Percentiles rank a stretch among this genome's conserved stretches.
phyloP scores from a whole-genome alignment of 2,113 vertebrate genomes.

The Rhadina sibilatrix region DNA sequence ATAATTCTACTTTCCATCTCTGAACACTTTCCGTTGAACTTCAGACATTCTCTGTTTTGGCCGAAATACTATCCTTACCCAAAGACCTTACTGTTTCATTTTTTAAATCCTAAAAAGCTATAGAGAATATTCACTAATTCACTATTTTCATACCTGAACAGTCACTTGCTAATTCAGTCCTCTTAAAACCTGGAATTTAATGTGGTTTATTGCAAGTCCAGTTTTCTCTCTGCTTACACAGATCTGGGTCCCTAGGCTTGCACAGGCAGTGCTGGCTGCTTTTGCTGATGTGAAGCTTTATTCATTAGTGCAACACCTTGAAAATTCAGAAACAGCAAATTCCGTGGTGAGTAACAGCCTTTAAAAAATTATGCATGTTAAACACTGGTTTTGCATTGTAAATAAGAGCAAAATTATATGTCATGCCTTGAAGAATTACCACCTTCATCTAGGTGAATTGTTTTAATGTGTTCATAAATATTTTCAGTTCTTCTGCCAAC shows the following conservation, averaged over 20 bases:
- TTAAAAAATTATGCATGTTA: background rate
- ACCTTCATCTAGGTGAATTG: background rate
- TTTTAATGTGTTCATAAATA: background rate
- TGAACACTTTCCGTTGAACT: background rate
- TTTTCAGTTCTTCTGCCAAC: constrained; percentile 88
- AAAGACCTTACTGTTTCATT: background rate
- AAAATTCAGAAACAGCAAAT: constrained; percentile 77
- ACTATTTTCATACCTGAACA: background rate
- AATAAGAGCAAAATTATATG: background rate
- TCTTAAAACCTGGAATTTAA: background rate
- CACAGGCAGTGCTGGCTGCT: constrained; percentile 85
- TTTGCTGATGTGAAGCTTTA: constrained; percentile 88
- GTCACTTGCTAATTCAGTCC: background rate
- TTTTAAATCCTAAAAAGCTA: background rate
- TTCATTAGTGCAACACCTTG: constrained; percentile 76
- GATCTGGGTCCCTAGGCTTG: constrained; percentile 89
- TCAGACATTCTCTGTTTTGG: background rate
- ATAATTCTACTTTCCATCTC: background rate
- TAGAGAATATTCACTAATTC: background rate
- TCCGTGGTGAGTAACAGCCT: constrained; percentile 81
- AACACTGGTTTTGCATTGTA: background rate
- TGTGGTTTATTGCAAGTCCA: background rate
- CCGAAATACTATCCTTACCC: background rate
- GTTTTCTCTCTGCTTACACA: constrained; percentile 46
- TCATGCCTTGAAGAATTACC: background rate